Base-by-base conservation (phyloP, 1,140 invertebrate genomes). In the Pogonus chalceus region DNA sequence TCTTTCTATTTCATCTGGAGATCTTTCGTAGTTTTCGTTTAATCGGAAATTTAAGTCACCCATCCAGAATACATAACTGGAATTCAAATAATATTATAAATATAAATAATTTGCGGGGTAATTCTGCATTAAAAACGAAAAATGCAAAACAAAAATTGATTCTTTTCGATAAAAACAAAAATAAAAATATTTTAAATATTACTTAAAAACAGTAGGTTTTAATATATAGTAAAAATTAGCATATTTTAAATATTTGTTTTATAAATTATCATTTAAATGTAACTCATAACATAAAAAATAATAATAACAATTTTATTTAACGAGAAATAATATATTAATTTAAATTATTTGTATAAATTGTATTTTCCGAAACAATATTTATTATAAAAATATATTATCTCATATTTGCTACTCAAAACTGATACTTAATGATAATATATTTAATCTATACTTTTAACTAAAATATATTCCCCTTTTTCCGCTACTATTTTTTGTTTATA, bases 31-130 rank as follows among this genome's bases (percentile, higher is more conserved):
- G 12, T 73, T 75, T 55, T 80, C 80, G 20, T 82, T 67, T 7
- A 96, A 74, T 1, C 94, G 83, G 69, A 96, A 97, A 69, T 97
- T 97, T 35, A 96, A 72, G 65, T 96, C 93, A 1, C 94, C 94
- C 59, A 96, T 81, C 91, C 92, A 96, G 69, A 97, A 94, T 10
- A 94, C 83, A 68, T 95, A 96, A 64, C 90, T 92, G 68, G 52
- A 76, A 62, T 52, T 56, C 48, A 52, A 62, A 58, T 52, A 31
- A n/a, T 57, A 31, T 31, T 31, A 31, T 31, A 31, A 31, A 31
- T 31, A 31, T 31, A 31, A 7, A 7, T 31, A 14, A n/a, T n/a
- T n/a, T n/a, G n/a, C n/a, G n/a, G n/a, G n/a, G n/a, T n/a, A n/a
- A n/a, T n/a, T n/a, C n/a, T n/a, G n/a, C n/a, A n/a, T n/a, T n/a